Percentiles rank a stretch among this genome's conserved stretches.
Conservation (phyloP, 2,888 invertebrate species). For the Lissonota sp. region DNA sequence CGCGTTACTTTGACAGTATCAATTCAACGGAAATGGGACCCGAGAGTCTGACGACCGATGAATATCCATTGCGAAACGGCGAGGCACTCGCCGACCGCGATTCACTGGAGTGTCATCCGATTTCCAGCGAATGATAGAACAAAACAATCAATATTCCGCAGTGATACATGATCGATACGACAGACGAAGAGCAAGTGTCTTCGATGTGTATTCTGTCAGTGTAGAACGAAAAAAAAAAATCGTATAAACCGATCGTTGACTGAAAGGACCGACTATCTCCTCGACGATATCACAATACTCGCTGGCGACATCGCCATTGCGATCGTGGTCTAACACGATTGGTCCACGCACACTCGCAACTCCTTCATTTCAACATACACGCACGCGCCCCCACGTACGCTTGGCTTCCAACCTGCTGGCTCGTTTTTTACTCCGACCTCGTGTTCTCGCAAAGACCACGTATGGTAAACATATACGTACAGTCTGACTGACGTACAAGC, state of each 20-base stretch:
- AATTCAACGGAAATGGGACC: slow-evolving; percentile 83
- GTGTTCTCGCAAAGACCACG: too few relatives aligned
- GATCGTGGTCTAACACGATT: slow-evolving; percentile 85
- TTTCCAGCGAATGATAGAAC: slow-evolving; percentile 78
- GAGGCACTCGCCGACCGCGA: slow-evolving; percentile 87
- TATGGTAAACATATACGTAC: too few relatives aligned
- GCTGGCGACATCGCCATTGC: slow-evolving; percentile 80
- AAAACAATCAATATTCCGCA: slow-evolving; percentile 78
- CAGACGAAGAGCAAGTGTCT: slow-evolving; percentile 36
- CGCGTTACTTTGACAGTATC: slow-evolving; percentile 89
- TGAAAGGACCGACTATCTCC: slow-evolving; percentile 71
- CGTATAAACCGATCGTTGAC: slow-evolving; percentile 28
- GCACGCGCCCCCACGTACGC: neutral
- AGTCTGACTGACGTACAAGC: too few relatives aligned
- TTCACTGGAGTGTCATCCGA: slow-evolving; percentile 84
- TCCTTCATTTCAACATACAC: slow-evolving; percentile 7
- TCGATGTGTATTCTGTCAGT: slow-evolving; percentile 33
- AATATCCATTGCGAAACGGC: slow-evolving; percentile 83
- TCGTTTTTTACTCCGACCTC: too few relatives aligned
- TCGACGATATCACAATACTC: slow-evolving; percentile 78
- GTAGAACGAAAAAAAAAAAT: slow-evolving; percentile 17
- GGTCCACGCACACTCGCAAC: slow-evolving; percentile 79
- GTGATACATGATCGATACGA: slow-evolving; percentile 77
- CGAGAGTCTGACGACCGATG: slow-evolving; percentile 82
- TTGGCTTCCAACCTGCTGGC: too few relatives aligned